Percentiles rank a stretch among this genome's conserved stretches.
Evolutionary conservation across 2,797 vertebrate species (phyloP).

Genomic region (Leptodactylus fallax): DNA sequence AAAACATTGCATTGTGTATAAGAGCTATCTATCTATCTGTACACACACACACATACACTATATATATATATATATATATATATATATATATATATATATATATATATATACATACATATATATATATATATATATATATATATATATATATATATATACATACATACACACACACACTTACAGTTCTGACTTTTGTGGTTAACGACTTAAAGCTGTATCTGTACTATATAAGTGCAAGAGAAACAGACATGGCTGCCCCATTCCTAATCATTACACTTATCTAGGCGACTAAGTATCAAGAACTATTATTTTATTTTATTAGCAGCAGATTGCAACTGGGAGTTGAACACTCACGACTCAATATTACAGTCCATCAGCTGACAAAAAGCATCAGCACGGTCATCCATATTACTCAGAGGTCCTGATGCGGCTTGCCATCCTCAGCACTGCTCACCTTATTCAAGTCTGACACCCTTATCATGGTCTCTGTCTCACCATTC

Average conservation of each 20-base stretch:
- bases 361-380: slow-evolving; percentile 68
- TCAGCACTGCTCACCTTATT: slow-evolving; percentile 65
- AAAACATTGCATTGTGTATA: not conserved
- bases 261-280: slow-evolving; percentile 67
- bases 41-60: no score
- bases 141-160: no score
- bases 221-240: not conserved
- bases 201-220: not conserved
- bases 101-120: no score
- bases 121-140: no score
- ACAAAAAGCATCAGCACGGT: slow-evolving; percentile 71
- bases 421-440: slow-evolving; percentile 66
- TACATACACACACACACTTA: no score
- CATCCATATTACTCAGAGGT: slow-evolving; percentile 71
- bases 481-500: slow-evolving; percentile 67
- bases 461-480: slow-evolving; percentile 64
- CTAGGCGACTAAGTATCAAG: slow-evolving; percentile 67
- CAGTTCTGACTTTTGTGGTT: no score
- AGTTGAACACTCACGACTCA: slow-evolving; percentile 68
- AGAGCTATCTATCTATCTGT: no score
- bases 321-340: slow-evolving; percentile 69
- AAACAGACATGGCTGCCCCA: slow-evolving; percentile 13
- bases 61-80: no score
- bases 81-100: no score
- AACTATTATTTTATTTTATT: slow-evolving; percentile 71